A percentile compares a stretch with the other conserved stretches of the same genome.
Conservation (phyloP, 2,888 invertebrate genomes). For the Ochropleura leucogaster region DNA sequence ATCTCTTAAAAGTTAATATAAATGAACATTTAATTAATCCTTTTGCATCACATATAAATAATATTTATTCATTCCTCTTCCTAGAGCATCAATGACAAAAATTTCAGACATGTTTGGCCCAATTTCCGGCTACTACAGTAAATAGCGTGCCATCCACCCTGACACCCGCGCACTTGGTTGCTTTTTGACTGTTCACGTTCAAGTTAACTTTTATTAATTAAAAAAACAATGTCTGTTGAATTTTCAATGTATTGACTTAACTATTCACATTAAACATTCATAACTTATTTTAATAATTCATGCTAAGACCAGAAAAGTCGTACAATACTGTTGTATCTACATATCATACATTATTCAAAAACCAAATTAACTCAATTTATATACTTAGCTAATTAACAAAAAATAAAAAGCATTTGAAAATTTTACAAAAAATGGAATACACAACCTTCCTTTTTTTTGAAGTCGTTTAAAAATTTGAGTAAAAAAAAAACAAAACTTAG, state of each 20-base stretch:
- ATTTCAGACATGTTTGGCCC: not conserved
- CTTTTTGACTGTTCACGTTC: not conserved
- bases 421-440: too few relatives aligned
- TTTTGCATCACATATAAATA: too few relatives aligned
- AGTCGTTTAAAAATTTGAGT: not conserved
- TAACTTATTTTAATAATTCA: not conserved
- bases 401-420: not conserved
- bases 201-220: not conserved
- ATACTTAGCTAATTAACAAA: not conserved
- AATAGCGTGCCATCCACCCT: not conserved
- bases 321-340: too few relatives aligned
- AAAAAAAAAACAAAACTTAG: constrained; percentile 14
- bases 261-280: not conserved
- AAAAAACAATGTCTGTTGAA: not conserved
- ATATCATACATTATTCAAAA: not conserved
- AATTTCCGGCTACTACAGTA: not conserved
- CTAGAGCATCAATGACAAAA: too few relatives aligned
- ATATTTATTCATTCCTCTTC: too few relatives aligned
- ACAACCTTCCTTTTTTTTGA: too few relatives aligned
- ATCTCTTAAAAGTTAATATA: too few relatives aligned
- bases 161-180: not conserved
- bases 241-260: not conserved
- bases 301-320: not conserved
- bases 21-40: too few relatives aligned
- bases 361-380: not conserved